Conservation (phyloP, 2,888 invertebrate genomes). For the Trachelus troglodyta region DNA sequence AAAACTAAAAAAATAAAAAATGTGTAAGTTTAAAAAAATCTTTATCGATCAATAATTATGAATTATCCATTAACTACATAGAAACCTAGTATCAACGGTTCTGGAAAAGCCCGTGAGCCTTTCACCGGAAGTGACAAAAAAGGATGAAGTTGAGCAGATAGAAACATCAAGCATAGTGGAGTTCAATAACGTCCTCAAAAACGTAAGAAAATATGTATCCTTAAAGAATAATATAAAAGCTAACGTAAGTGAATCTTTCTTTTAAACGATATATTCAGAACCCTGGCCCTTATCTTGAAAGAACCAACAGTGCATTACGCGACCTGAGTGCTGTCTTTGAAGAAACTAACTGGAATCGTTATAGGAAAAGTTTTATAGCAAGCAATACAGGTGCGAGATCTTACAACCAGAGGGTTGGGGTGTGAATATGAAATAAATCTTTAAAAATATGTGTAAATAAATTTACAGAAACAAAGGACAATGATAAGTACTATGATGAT, state of each 20-base stretch:
- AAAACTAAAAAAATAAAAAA: background rate
- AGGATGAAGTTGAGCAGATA: background rate
- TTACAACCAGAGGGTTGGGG: background rate
- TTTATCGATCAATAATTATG: background rate
- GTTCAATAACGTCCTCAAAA: constrained; percentile 39
- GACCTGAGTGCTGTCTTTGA: constrained; percentile 43
- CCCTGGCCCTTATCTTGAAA: constrained; percentile 18
- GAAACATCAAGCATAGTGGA: constrained; percentile 38
- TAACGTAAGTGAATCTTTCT: background rate
- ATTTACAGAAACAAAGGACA: background rate
- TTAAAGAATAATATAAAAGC: background rate
- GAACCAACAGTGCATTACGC: constrained; percentile 35
- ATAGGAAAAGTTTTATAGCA: constrained; percentile 31
- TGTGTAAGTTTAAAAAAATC: background rate
- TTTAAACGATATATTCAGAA: constrained; percentile 12
- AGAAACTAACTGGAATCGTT: constrained; percentile 48
- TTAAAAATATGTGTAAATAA: background rate
- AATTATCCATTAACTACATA: background rate
- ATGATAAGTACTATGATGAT: background rate
- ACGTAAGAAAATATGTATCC: constrained; percentile 24
- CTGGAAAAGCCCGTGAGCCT: background rate
- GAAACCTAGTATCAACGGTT: background rate
- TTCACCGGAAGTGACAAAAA: background rate
- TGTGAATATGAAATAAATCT: background rate
- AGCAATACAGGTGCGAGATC: constrained; percentile 18